Evolutionary conservation across 2,888 invertebrate species (phyloP).

Genomic region (Cosmopolites sordidus): DNA sequence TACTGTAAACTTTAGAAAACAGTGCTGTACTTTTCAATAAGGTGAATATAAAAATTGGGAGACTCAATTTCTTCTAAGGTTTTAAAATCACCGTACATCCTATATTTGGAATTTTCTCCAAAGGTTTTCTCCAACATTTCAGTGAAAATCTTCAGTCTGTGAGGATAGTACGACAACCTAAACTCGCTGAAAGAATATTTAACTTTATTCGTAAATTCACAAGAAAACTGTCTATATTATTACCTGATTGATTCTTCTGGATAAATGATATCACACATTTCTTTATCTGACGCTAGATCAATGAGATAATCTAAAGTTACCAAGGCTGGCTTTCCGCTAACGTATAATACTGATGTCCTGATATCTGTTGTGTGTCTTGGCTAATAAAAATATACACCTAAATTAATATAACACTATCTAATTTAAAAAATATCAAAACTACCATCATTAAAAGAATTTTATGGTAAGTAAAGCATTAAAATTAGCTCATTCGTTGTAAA

Average conservation of each 20-base stretch:
- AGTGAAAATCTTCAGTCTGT: slow-evolving; percentile 68
- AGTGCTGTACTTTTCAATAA: slow-evolving; percentile 60
- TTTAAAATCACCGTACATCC: slow-evolving; percentile 80
- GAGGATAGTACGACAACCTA: slow-evolving; percentile 84
- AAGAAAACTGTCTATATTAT: not conserved
- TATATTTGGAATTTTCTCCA: slow-evolving; percentile 59
- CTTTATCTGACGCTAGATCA: slow-evolving; percentile 49
- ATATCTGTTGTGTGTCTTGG: slow-evolving; percentile 72
- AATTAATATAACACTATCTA: no score
- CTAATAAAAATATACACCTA: no score
- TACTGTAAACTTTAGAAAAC: no score
- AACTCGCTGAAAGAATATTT: slow-evolving; percentile 73
- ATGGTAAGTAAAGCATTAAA: no score
- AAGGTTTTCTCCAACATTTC: slow-evolving; percentile 69
- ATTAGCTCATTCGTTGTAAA: no score
- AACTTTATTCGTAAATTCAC: not conserved
- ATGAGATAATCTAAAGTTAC: slow-evolving; percentile 81
- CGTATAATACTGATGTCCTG: slow-evolving; percentile 78
- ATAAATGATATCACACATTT: slow-evolving; percentile 28
- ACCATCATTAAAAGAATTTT: no score
- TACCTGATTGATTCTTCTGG: slow-evolving; percentile 37
- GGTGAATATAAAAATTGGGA: slow-evolving; percentile 83
- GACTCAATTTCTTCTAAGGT: slow-evolving; percentile 57
- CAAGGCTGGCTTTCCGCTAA: slow-evolving; percentile 69
- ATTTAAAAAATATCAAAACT: no score